phyloP scores from a whole-genome alignment of 2,797 vertebrate genomes.

The Geotrypetes seraphini region DNA sequence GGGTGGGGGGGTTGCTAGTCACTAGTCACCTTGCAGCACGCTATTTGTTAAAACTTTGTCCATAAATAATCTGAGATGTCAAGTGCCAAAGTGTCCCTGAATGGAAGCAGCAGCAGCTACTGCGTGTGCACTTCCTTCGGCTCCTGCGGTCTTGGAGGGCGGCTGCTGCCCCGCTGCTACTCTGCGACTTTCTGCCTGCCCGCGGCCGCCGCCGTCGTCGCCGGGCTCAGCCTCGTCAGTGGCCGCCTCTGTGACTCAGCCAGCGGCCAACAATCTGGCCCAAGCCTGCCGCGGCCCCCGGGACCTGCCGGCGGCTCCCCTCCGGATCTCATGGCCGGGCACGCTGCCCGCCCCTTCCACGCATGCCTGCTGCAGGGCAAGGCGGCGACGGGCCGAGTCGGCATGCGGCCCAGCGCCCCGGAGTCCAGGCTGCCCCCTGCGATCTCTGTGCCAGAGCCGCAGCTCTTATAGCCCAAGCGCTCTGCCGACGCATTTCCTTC shows the following conservation, averaged over 20 bases:
- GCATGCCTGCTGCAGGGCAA: not conserved
- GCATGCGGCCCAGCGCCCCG: no score
- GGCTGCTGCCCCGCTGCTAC: not conserved
- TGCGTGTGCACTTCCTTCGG: conserved; percentile 14
- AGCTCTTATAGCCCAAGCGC: no score
- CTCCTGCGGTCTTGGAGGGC: not conserved
- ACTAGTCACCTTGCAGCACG: no score
- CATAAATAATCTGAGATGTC: no score
- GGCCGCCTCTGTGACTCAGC: not conserved
- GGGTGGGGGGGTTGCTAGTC: not conserved
- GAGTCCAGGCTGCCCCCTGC: no score
- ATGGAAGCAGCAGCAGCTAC: conserved; percentile 17
- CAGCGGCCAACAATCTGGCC: not conserved
- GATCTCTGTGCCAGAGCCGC: no score
- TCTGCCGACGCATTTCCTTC: no score
- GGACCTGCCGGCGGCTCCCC: no score
- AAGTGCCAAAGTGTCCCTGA: no score
- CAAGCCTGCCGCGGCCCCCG: not conserved
- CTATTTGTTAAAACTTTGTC: no score
- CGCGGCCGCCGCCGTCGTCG: not conserved
- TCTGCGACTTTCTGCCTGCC: not conserved
- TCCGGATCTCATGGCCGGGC: no score
- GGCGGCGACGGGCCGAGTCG: no score
- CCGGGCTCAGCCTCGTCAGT: not conserved
- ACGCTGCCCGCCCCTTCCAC: not conserved